These are phyloP conservation scores for Gadus chalcogrammus DNA, from an alignment of 2,113 vertebrate species.

Conservation along the genomic window DNA sequence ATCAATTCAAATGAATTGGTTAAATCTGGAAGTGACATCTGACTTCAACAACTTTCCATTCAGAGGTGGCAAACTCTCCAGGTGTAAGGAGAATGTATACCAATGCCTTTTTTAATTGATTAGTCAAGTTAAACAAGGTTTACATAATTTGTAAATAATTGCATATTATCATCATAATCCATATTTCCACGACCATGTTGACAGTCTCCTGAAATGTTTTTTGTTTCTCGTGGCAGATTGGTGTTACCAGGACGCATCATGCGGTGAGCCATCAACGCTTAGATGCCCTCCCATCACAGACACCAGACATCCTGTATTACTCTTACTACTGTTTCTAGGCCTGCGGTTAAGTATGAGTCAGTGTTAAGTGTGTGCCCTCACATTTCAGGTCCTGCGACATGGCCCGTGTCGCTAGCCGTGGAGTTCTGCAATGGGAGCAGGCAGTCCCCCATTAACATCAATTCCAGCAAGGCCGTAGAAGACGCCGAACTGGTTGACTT, in stretches of 20 bases:
- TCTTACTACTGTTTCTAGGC: neutral
- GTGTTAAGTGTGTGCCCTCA: neutral
- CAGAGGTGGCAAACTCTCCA: too few relatives aligned
- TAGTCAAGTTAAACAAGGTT: too few relatives aligned
- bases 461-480: fast-evolving
- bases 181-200: neutral
- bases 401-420: conserved; percentile 12
- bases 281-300: too few relatives aligned
- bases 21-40: too few relatives aligned
- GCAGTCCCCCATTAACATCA: conserved; percentile 74
- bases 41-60: too few relatives aligned
- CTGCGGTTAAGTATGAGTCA: neutral
- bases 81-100: too few relatives aligned
- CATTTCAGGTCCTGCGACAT: conserved; percentile 36
- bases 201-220: neutral
- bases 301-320: too few relatives aligned
- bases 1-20: too few relatives aligned
- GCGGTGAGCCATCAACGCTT: conserved; percentile 43
- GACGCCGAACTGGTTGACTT: conserved; percentile 41
- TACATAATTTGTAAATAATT: too few relatives aligned
- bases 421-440: conserved; percentile 42
- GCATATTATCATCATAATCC: too few relatives aligned
- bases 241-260: conserved; percentile 39
- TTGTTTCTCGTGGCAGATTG: conserved; percentile 26
- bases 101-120: too few relatives aligned